Evolutionary conservation across 1,140 invertebrate species (phyloP).

Genomic region (Periplaneta americana): DNA sequence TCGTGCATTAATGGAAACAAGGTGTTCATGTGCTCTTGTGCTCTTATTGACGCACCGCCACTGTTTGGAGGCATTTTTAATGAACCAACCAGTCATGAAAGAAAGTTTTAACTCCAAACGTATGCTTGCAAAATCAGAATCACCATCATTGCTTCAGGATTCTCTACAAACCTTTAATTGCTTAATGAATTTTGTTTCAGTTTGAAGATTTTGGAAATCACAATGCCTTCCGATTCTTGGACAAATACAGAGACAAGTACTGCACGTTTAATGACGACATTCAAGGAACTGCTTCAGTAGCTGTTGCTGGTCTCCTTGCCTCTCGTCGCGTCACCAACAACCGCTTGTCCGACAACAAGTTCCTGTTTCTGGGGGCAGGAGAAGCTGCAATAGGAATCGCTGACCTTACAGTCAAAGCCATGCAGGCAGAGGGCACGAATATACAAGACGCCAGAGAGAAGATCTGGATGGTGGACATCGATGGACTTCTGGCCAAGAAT

Average conservation of each 20-base stretch:
- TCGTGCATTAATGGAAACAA: too few relatives aligned
- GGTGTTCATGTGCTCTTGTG: too few relatives aligned
- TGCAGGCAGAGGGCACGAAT: slow-evolving; percentile 71
- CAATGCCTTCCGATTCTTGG: slow-evolving; percentile 83
- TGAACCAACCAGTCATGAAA: too few relatives aligned
- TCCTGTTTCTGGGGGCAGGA: slow-evolving; percentile 90
- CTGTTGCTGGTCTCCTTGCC: slow-evolving; percentile 85
- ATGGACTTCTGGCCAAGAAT: slow-evolving; percentile 73
- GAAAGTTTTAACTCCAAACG: too few relatives aligned
- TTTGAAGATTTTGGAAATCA: slow-evolving; percentile 94
- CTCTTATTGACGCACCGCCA: too few relatives aligned
- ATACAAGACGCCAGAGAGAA: slow-evolving; percentile 63
- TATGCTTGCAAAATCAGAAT: too few relatives aligned
- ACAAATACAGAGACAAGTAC: slow-evolving; percentile 76
- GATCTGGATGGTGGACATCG: slow-evolving; percentile 68
- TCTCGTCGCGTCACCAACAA: slow-evolving; percentile 71
- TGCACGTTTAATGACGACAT: slow-evolving; percentile 97
- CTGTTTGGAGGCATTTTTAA: too few relatives aligned
- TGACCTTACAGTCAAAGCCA: slow-evolving; percentile 77
- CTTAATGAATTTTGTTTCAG: slow-evolving; percentile 48
- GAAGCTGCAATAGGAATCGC: slow-evolving; percentile 88
- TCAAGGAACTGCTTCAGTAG: slow-evolving; percentile 87
- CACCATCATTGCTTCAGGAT: too few relatives aligned
- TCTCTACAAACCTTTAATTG: neutral
- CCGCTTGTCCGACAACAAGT: slow-evolving; percentile 69